Percentiles rank a stretch among this genome's conserved stretches.
These are phyloP conservation scores for Bimastos eiseni DNA, from an alignment of 2,888 invertebrate genomes.

Conservation along the genomic window DNA sequence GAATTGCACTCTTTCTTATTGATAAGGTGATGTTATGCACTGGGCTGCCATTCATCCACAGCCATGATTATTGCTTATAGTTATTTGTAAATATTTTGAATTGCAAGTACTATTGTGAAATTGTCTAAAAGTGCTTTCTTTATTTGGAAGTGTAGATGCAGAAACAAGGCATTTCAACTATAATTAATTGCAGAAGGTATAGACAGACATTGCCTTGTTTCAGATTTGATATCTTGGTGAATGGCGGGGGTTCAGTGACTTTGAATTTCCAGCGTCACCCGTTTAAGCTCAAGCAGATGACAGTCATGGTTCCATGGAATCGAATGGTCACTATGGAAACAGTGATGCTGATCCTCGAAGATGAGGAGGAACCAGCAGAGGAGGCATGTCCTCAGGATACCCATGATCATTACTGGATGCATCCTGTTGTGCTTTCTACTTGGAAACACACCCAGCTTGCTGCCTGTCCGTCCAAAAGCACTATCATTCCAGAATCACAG, in stretches of 20 bases:
- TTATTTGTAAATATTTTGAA: neutral
- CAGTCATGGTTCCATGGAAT: conserved; percentile 79
- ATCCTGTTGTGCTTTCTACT: conserved; percentile 58
- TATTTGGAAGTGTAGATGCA: neutral
- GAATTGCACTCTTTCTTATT: neutral
- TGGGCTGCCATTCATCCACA: neutral
- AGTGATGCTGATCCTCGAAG: conserved; percentile 37
- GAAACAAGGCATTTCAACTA: neutral
- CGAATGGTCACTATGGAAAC: conserved; percentile 74
- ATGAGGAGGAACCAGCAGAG: conserved; percentile 34
- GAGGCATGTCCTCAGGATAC: conserved; percentile 21
- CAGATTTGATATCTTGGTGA: conserved; percentile 97
- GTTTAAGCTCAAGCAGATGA: conserved; percentile 70
- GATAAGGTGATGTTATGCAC: neutral
- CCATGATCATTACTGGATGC: conserved; percentile 51
- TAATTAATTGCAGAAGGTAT: neutral
- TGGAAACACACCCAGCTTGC: conserved; percentile 62
- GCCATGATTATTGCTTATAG: neutral
- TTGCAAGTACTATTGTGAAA: neutral
- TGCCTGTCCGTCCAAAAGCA: conserved; percentile 59
- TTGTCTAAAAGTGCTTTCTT: neutral
- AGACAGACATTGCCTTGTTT: neutral
- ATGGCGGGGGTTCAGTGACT: conserved; percentile 96
- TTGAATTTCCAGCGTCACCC: conserved; percentile 94
- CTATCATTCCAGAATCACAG: conserved; percentile 61